Conservation (phyloP, 2,888 invertebrate genomes). For the Drosophila meridiana region DNA sequence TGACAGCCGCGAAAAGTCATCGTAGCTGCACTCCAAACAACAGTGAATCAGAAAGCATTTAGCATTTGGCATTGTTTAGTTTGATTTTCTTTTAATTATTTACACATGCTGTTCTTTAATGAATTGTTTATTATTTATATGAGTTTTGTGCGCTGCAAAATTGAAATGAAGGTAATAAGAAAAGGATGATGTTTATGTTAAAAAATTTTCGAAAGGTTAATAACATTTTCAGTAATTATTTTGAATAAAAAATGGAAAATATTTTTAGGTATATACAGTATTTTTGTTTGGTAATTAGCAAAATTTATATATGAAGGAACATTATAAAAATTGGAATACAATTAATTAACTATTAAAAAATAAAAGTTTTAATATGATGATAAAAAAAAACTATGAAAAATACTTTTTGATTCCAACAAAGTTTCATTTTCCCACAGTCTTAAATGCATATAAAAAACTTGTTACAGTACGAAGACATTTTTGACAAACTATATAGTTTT, state of each 20-base stretch:
- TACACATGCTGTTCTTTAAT: constrained; percentile 59
- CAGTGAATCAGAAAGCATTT: constrained; percentile 46
- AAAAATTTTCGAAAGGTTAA: constrained; percentile 13
- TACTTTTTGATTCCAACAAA: no score
- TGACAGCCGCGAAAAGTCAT: constrained; percentile 35
- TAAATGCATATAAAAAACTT: no score
- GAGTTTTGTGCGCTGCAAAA: constrained; percentile 37
- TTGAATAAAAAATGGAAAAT: not conserved
- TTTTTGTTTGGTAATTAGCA: not conserved
- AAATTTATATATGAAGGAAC: not conserved
- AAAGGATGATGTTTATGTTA: constrained; percentile 35
- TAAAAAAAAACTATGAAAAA: no score
- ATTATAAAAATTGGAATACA: no score
- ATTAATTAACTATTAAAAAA: no score
- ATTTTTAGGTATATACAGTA: not conserved
- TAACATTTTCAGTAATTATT: constrained; percentile 9
- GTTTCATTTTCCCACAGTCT: no score
- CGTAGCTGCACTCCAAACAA: constrained; percentile 48
- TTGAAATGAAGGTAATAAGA: constrained; percentile 63
- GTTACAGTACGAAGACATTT: no score
- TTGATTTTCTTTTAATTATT: constrained; percentile 60
- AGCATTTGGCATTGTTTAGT: constrained; percentile 27
- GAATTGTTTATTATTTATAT: constrained; percentile 69
- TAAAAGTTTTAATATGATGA: no score
- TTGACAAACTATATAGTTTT: no score